phyloP scores from a whole-genome alignment of 1,140 invertebrate species.

The Brachionus sp. region DNA sequence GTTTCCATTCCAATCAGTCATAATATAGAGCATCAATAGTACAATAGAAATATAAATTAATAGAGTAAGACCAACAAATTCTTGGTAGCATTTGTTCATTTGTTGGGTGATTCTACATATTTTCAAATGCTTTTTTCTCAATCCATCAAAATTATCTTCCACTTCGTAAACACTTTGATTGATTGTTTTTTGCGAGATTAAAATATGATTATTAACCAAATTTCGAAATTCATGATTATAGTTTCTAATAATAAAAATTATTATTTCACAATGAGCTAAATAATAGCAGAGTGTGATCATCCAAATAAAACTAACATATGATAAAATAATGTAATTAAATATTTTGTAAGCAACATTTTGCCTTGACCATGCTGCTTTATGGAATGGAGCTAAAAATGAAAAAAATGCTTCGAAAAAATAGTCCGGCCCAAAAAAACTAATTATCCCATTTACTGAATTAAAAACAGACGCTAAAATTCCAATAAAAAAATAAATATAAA shows the following conservation, averaged over 20 bases:
- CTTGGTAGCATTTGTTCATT: conserved; percentile 24
- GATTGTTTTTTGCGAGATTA: background rate
- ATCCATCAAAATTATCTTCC: conserved; percentile 22
- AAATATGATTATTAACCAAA: background rate
- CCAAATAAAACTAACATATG: background rate
- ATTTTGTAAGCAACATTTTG: background rate
- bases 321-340: background rate
- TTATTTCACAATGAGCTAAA: conserved; percentile 16
- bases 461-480: background rate
- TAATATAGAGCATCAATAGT: background rate
- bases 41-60: background rate
- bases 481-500: background rate
- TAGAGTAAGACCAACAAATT: background rate
- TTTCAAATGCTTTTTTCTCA: conserved; percentile 14
- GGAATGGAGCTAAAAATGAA: conserved; percentile 13
- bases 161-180: background rate
- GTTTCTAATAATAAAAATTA: background rate
- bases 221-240: conserved; percentile 20
- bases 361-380: background rate
- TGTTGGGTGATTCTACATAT: background rate
- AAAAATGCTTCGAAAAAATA: conserved; percentile 7
- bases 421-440: conserved; percentile 3
- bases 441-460: background rate
- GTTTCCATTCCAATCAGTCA: conserved; percentile 14
- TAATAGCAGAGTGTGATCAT: background rate